phyloP scores from a whole-genome alignment of 2,888 invertebrate species.

The Pammene fasciana region DNA sequence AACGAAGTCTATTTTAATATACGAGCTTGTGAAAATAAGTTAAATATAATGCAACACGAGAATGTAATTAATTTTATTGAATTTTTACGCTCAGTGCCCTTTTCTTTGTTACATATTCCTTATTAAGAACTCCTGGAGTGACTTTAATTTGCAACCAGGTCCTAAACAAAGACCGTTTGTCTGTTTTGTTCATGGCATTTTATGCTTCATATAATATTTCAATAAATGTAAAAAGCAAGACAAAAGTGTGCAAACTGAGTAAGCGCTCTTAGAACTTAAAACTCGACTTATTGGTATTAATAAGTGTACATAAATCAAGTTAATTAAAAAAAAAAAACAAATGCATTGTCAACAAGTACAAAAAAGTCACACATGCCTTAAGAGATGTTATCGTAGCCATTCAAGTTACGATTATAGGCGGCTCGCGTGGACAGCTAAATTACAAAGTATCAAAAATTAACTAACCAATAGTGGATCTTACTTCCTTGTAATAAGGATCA shows the following conservation, averaged over 20 bases:
- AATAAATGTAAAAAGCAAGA: too few species aligned
- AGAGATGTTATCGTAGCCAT: conserved; percentile 8
- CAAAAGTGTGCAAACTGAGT: too few species aligned
- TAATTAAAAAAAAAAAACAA: neutral
- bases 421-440: conserved; percentile 15
- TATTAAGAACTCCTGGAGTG: neutral
- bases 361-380: neutral
- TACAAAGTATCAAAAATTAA: neutral
- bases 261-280: too few species aligned
- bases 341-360: neutral
- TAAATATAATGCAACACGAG: conserved; percentile 11
- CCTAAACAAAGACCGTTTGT: neutral
- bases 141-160: neutral
- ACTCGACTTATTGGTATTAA: too few species aligned
- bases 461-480: neutral
- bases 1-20: neutral
- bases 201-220: too few species aligned
- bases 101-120: conserved; percentile 26
- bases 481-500: neutral
- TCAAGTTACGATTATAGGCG: conserved; percentile 6
- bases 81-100: conserved; percentile 22
- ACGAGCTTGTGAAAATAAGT: conserved; percentile 3
- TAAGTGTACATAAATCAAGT: too few species aligned
- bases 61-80: conserved; percentile 33
- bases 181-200: neutral